Conservation (phyloP, 2,888 invertebrate genomes). For the Poecilus cupreus region DNA sequence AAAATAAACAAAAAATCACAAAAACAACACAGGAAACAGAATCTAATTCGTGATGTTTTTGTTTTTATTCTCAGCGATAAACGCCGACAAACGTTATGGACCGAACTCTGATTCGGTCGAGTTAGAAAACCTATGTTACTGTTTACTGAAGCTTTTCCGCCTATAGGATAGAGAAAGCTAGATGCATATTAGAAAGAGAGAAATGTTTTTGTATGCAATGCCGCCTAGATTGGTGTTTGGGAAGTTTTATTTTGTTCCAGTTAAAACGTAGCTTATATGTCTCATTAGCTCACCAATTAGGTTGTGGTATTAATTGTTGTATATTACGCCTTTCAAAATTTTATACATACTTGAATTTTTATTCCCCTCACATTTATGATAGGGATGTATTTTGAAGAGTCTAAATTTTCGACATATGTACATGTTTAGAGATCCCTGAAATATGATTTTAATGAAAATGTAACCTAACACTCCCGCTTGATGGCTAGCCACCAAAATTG, state of each 20-base stretch:
- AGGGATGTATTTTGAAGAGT: too few species aligned
- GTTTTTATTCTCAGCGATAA: slow-evolving; percentile 17
- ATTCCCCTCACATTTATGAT: too few species aligned
- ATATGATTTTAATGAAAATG: too few species aligned
- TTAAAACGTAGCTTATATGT: neutral
- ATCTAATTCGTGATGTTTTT: slow-evolving; percentile 17
- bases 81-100: slow-evolving; percentile 10
- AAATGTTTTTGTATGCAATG: neutral
- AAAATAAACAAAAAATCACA: neutral
- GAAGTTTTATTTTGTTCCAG: neutral
- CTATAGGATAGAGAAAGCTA: neutral
- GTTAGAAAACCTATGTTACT: neutral
- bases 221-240: neutral
- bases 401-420: too few species aligned
- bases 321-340: too few species aligned
- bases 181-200: neutral
- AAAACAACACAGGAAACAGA: slow-evolving; percentile 4
- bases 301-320: neutral
- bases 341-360: too few species aligned
- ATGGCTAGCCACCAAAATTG: too few species aligned
- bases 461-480: too few species aligned
- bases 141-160: neutral
- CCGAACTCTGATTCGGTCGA: neutral
- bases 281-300: neutral
- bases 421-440: too few species aligned